Conservation (phyloP, 2,113 vertebrate species). For the Orientallactaga bullata region DNA sequence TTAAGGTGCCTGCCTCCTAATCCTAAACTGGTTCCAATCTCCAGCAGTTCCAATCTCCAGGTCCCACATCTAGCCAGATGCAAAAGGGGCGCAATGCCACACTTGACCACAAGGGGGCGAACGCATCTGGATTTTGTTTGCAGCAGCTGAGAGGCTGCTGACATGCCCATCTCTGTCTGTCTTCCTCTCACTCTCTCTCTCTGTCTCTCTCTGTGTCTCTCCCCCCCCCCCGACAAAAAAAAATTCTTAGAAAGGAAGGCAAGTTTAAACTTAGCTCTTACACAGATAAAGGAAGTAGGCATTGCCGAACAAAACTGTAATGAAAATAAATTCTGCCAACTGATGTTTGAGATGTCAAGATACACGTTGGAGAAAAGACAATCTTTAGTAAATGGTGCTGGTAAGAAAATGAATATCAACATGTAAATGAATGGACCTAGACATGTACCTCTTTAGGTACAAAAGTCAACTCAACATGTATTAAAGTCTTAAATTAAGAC, state of each 20-base stretch:
- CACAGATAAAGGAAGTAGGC: not conserved
- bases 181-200: no score
- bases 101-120: no score
- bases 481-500: not conserved
- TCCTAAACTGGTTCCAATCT: no score
- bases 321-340: not conserved
- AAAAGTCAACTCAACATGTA: not conserved
- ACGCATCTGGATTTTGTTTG: no score
- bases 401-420: not conserved
- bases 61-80: no score
- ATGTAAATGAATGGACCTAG: not conserved
- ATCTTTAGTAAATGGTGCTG: not conserved
- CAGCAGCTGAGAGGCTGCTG: no score
- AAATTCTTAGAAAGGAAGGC: not conserved
- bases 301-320: not conserved
- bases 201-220: no score
- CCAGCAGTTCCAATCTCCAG: no score
- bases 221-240: no score
- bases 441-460: not conserved
- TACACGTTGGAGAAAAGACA: not conserved
- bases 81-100: no score
- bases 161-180: no score
- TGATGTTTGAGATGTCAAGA: not conserved
- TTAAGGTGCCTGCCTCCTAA: no score
- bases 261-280: not conserved